phyloP scores from a whole-genome alignment of 1,140 invertebrate species.

The Rhagoletis pomonella region DNA sequence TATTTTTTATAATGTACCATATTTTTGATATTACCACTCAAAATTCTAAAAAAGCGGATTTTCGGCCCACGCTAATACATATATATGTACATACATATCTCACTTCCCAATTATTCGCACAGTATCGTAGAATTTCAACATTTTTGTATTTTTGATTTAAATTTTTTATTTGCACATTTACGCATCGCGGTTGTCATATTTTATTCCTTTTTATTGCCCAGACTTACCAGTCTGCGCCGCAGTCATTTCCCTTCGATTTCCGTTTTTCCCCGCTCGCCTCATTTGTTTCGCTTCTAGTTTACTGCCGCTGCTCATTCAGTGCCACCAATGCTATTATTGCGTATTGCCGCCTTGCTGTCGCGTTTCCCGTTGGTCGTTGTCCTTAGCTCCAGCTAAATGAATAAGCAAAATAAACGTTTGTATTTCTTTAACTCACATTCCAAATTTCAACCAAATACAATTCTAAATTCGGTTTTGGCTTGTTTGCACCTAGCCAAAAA shows the following conservation, averaged over 20 bases:
- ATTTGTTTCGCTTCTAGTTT: neutral
- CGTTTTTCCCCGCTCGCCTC: neutral
- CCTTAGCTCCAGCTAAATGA: neutral
- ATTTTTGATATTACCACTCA: too few species aligned
- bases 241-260: neutral
- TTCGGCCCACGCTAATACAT: too few species aligned
- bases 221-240: neutral
- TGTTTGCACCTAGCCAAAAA: neutral
- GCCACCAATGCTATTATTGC: neutral
- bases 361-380: neutral
- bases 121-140: neutral
- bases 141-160: neutral
- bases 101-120: too few species aligned
- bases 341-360: conserved; percentile 33
- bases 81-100: too few species aligned
- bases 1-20: too few species aligned
- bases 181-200: neutral
- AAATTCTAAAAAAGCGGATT: too few species aligned
- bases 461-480: neutral
- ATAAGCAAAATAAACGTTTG: neutral
- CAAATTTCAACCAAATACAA: neutral
- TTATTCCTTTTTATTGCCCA: neutral
- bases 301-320: neutral
- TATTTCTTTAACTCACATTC: neutral
- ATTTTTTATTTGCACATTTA: neutral